Base-by-base conservation (phyloP, 2,113 vertebrate genomes). In the Cololabis saira region DNA sequence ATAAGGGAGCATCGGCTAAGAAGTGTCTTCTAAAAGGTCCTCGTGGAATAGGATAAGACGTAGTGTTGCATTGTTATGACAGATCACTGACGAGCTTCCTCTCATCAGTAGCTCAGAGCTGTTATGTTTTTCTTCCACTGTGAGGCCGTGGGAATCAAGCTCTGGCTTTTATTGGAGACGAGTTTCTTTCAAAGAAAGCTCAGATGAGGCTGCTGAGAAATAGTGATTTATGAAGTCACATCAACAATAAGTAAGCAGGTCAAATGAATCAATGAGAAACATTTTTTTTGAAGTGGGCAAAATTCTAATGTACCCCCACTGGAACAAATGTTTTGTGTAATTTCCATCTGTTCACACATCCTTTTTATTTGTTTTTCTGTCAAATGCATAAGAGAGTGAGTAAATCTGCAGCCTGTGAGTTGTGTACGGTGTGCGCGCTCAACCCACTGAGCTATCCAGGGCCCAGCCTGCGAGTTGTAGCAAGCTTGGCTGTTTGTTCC, bases 1-100 rank as follows among this genome's bases (percentile, higher is more conserved):
- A 42, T 60, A 72, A 78, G n/a, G 43, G 44, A 11, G 60, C 44
- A 56, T 53, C 47, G 45, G 61, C 54, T 49, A 47, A 44, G 49
- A 59, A 80, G 21, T 49, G 44, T 42, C 69, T 30, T 27, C 63
- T 51, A 62, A 58, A 61, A 50, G 59, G 58, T 78, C 80, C 50
- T 68, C 1, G 1, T 67, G 67, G 73, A 67, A 62, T 48, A 71
- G 56, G 59, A 78, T 65, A 74, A 74, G 69, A 85, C 55, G 60
- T n/a, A 40, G 66, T 37, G 44, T 60, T 74, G 30, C 71, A 79
- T 65, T 81, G 87, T 92, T 93, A 92, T 65, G 93, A 92, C 92
- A 91, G 90, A 94, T 73, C 44, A 71, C 7, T 57, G 53, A 24
- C 62, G 73, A 85, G 87, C 87, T 91, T 90, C 92, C 93, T 90